Evolutionary conservation across 2,113 vertebrate genomes (phyloP).

Genomic region (Actenoides hombroni): DNA sequence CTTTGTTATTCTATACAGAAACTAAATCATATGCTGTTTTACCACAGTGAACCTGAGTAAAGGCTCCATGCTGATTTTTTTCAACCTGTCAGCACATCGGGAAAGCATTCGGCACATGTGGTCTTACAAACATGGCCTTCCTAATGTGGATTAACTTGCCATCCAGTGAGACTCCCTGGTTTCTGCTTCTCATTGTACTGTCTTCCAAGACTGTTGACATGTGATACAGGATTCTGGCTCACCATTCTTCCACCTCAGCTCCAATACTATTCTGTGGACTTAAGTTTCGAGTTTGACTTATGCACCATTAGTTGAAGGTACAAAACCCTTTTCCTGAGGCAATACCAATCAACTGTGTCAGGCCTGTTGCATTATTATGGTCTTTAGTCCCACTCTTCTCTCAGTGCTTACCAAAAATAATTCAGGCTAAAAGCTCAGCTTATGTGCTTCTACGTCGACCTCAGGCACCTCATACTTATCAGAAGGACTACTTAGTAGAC

Average conservation of each 20-base stretch:
- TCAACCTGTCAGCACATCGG: neutral
- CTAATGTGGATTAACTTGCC: neutral
- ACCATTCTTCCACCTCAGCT: neutral
- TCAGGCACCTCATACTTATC: neutral
- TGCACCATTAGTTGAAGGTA: neutral
- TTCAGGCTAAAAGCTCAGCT: neutral
- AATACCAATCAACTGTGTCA: fast-evolving
- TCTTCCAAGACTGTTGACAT: neutral
- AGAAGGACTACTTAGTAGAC: neutral
- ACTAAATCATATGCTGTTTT: neutral
- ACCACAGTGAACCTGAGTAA: neutral
- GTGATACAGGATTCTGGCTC: neutral
- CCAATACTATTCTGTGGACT: neutral
- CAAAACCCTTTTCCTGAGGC: neutral
- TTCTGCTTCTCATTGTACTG: neutral
- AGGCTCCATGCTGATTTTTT: neutral
- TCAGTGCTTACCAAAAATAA: neutral
- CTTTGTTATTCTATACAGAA: neutral
- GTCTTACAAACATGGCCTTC: neutral
- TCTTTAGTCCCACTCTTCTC: neutral
- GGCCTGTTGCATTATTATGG: neutral
- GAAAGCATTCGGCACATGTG: neutral
- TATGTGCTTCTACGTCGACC: neutral
- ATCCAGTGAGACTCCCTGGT: neutral
- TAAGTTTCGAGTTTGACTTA: fast-evolving